Conservation (phyloP, 2,888 invertebrate genomes). For the Xestobium rufovillosum region DNA sequence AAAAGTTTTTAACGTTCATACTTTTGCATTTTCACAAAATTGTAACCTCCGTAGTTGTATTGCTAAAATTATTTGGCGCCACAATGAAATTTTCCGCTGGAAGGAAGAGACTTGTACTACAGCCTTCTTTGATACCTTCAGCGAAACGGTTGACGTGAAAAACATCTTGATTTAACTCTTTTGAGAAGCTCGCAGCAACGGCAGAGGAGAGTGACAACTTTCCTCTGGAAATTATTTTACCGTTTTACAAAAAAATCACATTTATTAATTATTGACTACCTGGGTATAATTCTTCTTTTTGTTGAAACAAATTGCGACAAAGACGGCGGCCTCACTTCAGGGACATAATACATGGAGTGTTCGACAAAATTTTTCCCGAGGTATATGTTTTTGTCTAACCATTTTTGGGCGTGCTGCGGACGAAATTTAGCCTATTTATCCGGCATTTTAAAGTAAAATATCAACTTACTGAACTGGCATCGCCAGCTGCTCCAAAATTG, state of each 20-base stretch:
- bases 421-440: too few relatives aligned
- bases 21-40: too few relatives aligned
- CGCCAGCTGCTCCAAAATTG: conserved; percentile 34
- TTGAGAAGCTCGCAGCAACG: neutral
- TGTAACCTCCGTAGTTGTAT: conserved; percentile 6
- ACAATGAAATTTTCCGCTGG: conserved; percentile 32
- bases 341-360: conserved; percentile 37
- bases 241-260: too few relatives aligned
- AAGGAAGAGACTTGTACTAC: conserved; percentile 42
- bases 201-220: conserved; percentile 37
- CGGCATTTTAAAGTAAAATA: too few relatives aligned
- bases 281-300: too few relatives aligned
- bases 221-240: too few relatives aligned
- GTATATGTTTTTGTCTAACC: conserved; percentile 52
- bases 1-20: neutral
- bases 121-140: conserved; percentile 44
- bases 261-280: too few relatives aligned
- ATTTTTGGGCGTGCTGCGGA: conserved; percentile 34
- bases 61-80: conserved; percentile 22
- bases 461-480: conserved; percentile 15
- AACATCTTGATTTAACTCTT: conserved; percentile 81
- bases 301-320: conserved; percentile 52
- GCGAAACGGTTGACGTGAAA: conserved; percentile 48
- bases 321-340: conserved; percentile 37
- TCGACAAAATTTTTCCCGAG: conserved; percentile 45